Base-by-base conservation (phyloP, 2,797 vertebrate species). In the Salmo trutta region DNA sequence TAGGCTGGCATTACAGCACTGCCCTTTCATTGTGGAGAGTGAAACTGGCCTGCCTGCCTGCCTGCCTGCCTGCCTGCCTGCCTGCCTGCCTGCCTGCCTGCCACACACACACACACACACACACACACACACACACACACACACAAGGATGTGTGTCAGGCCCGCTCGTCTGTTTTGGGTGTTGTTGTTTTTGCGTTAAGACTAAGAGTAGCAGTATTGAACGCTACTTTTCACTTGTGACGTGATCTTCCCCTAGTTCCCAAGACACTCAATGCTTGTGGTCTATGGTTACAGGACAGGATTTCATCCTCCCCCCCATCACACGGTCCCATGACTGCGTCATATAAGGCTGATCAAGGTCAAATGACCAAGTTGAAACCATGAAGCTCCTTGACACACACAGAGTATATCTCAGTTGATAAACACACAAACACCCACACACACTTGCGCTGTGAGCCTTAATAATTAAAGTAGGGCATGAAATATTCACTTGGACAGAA, bases 231-330 rank as follows among this genome's bases (percentile, higher is more conserved):
- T 87, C 80, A 81, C 83, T 86, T 77, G 71, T 87, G 92, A 90
- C 86, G 92, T 29, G 84, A 93, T 87, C 89, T 87, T 88, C 88
- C 84, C 81, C 85, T 82, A 67, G 83, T 82, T 88, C 81, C 76
- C 75, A 74, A 78, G 84, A 84, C 83, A 69, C 74, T 79, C 78
- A 76, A 78, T 78, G 82, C 67, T 74, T 66, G 62, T 52, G 76
- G 86, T 90, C 82, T 93, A 85, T 14, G 51, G 88, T 94, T 93
- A 91, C 91, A 81, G 78, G 84, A 85, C 89, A 88, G 82, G 88
- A 88, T 93, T 89, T 78, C 85, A 83, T 74, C 78, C 71, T 59
- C 33, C 76, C 75, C 56, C 52, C 12, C 36, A 51, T 31, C 52
- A 67, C 56, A 71, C 53, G 8, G 8, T 24, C 27, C 14, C 47